Percentiles rank a stretch among this genome's conserved stretches.
Evolutionary conservation across 2,888 invertebrate species (phyloP).

Genomic region (Polylopha cassiicola): DNA sequence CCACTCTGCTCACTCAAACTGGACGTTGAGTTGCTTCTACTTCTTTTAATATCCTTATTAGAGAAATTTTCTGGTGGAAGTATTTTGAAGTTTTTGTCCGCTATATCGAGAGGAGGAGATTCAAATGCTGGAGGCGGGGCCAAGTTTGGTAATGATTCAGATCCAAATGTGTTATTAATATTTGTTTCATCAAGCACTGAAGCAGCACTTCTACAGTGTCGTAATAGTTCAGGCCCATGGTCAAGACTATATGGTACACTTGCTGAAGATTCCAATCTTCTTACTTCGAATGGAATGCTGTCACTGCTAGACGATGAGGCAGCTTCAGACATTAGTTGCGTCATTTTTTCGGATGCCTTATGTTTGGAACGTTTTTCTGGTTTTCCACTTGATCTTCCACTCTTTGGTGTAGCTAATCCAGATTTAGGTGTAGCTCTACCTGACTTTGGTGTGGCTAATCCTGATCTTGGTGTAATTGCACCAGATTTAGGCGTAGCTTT

Average conservation of each 20-base stretch:
- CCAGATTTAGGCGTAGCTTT: slow-evolving; percentile 67
- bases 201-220: slow-evolving; percentile 77
- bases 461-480: slow-evolving; percentile 62
- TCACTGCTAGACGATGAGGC: slow-evolving; percentile 79
- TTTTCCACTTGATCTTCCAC: slow-evolving; percentile 73
- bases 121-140: slow-evolving; percentile 80
- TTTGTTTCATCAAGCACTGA: slow-evolving; percentile 77
- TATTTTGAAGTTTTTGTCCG: slow-evolving; percentile 72
- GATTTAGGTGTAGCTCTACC: slow-evolving; percentile 66
- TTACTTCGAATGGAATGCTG: slow-evolving; percentile 69
- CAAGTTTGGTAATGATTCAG: slow-evolving; percentile 85
- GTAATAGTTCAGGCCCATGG: slow-evolving; percentile 65
- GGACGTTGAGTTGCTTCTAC: slow-evolving; percentile 78
- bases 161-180: slow-evolving; percentile 71
- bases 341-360: slow-evolving; percentile 73
- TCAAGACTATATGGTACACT: slow-evolving; percentile 81
- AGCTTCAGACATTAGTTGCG: slow-evolving; percentile 73
- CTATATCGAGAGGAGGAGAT: slow-evolving; percentile 72
- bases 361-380: slow-evolving; percentile 67
- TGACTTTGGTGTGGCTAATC: slow-evolving; percentile 65
- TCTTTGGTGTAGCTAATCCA: slow-evolving; percentile 74
- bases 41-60: slow-evolving; percentile 61
- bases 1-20: slow-evolving; percentile 90
- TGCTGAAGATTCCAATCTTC: slow-evolving; percentile 75
- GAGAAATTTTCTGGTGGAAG: slow-evolving; percentile 69